phyloP scores from a whole-genome alignment of 1,140 invertebrate genomes.

The Trachymyrmex cornetzi region DNA sequence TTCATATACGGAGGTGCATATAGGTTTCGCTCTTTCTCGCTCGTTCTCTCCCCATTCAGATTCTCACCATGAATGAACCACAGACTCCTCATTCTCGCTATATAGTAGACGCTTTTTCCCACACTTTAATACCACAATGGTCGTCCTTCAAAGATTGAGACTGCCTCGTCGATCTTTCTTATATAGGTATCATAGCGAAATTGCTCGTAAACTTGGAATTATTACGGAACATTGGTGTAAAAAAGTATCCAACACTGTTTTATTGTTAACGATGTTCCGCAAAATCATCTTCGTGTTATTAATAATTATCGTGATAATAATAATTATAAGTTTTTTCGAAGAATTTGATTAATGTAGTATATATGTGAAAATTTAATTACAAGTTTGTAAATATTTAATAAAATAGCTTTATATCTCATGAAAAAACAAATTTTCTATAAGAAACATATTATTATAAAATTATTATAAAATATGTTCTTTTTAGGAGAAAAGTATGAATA shows the following conservation, averaged over 20 bases:
- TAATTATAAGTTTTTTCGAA: neutral
- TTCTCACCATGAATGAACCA: conserved; percentile 81
- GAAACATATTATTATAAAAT: neutral
- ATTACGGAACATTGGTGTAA: neutral
- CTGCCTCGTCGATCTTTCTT: conserved; percentile 15
- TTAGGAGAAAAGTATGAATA: no score
- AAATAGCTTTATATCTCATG: neutral
- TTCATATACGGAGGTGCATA: conserved; percentile 39
- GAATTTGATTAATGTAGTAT: neutral
- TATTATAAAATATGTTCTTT: no score
- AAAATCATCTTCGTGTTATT: neutral
- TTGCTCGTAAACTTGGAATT: conserved; percentile 13
- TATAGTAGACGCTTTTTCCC: conserved; percentile 76
- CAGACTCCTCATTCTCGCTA: conserved; percentile 75
- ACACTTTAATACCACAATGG: conserved; percentile 66
- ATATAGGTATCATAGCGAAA: neutral
- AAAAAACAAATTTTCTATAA: neutral
- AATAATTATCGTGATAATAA: neutral
- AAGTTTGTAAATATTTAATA: neutral
- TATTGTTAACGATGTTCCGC: neutral
- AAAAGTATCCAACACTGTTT: neutral
- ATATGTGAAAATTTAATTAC: neutral
- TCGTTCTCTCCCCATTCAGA: conserved; percentile 80
- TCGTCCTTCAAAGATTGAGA: conserved; percentile 59
- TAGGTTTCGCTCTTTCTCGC: conserved; percentile 65